Percentiles rank a stretch among this genome's conserved stretches.
Conservation (phyloP, 2,888 invertebrate species). For the Hypercompe scribonia region DNA sequence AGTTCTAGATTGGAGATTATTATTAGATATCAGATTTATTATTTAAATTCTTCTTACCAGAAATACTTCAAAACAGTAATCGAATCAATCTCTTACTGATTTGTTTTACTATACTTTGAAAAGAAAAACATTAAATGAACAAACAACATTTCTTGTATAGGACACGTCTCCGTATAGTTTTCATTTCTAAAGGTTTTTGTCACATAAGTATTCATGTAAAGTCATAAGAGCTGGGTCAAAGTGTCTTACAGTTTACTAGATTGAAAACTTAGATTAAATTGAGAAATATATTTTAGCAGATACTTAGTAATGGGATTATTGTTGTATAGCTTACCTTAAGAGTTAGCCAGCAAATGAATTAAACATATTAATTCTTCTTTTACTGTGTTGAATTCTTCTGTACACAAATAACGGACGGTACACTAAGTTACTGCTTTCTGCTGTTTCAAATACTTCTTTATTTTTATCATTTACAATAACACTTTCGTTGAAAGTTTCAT, state of each 20-base stretch:
- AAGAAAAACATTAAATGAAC: no score
- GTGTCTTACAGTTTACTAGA: no score
- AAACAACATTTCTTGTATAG: no score
- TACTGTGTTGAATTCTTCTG: slow-evolving; percentile 76
- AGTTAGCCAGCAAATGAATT: slow-evolving; percentile 78
- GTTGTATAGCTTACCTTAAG: background rate
- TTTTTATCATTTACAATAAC: slow-evolving; percentile 12
- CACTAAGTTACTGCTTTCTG: slow-evolving; percentile 68
- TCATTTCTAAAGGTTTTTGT: background rate
- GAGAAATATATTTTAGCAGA: no score
- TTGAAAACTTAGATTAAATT: no score
- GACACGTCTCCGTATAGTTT: no score
- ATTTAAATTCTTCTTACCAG: no score
- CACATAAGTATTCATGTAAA: background rate
- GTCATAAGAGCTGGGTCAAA: background rate
- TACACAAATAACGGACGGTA: slow-evolving; percentile 78
- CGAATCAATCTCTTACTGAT: no score
- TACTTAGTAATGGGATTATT: background rate
- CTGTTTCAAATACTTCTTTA: slow-evolving; percentile 61
- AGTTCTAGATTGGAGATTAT: no score
- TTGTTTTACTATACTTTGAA: no score
- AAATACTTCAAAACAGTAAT: no score
- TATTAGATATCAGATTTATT: no score
- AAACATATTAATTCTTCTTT: slow-evolving; percentile 76
- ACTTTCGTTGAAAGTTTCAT: slow-evolving; percentile 12